phyloP scores from a whole-genome alignment of 2,797 vertebrate species.

The Sebastes umbrosus region DNA sequence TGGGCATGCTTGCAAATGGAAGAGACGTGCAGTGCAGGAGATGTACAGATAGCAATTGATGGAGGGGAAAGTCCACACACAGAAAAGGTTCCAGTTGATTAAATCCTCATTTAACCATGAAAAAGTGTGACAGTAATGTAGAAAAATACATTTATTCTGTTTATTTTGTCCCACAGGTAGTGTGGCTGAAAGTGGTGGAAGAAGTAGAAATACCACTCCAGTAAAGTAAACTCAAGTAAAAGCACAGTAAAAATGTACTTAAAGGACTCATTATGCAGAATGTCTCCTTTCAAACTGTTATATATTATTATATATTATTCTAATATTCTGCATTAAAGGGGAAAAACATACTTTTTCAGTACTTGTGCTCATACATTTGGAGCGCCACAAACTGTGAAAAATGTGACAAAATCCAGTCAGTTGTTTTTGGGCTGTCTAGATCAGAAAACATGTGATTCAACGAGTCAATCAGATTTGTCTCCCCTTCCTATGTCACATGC shows the following conservation, averaged over 20 bases:
- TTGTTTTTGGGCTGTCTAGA: too few species aligned
- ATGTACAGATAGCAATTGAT: background rate
- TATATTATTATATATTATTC: background rate
- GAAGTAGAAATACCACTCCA: background rate
- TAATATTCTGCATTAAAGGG: background rate
- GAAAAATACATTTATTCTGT: background rate
- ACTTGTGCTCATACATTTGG: background rate
- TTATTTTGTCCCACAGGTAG: too few species aligned
- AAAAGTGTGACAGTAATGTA: background rate
- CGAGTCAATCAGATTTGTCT: too few species aligned
- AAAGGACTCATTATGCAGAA: background rate
- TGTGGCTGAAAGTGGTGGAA: background rate
- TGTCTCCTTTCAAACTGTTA: background rate
- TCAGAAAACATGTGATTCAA: too few species aligned
- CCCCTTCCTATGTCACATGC: too few species aligned
- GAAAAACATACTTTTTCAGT: too few species aligned
- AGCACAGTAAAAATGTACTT: background rate
- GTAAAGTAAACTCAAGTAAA: background rate
- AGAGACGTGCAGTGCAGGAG: background rate
- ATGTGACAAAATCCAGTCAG: background rate
- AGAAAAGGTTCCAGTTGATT: background rate
- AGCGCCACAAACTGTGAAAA: background rate
- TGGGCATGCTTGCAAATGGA: constrained; percentile 39
- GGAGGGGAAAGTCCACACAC: constrained; percentile 23
- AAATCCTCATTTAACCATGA: background rate